A percentile compares a stretch with the other conserved stretches of the same genome.
phyloP scores from a whole-genome alignment of 2,797 vertebrate species.

The Malacoraja senta region DNA sequence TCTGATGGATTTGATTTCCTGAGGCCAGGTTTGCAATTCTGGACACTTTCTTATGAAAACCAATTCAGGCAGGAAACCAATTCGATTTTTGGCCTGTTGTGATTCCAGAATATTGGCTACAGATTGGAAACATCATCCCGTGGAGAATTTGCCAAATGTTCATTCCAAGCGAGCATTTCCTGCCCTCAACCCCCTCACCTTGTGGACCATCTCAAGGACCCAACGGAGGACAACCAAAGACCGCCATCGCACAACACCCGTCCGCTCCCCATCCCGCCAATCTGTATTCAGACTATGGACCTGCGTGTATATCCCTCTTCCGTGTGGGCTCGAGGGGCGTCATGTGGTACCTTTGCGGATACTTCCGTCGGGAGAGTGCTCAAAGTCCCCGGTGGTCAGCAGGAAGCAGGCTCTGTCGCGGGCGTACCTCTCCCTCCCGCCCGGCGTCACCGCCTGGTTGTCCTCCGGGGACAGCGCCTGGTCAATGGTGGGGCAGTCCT shows the following conservation, averaged over 20 bases:
- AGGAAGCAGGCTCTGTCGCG: slow-evolving; percentile 88
- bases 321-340: slow-evolving; percentile 20
- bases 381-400: slow-evolving; percentile 79
- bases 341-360: slow-evolving; percentile 78
- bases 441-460: slow-evolving; percentile 67
- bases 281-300: slow-evolving; percentile 31
- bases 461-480: slow-evolving; percentile 83
- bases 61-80: not conserved
- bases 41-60: not conserved
- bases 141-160: not conserved
- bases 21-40: not conserved
- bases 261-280: not conserved
- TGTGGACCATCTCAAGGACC: not conserved
- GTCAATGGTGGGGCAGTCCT: slow-evolving; percentile 88
- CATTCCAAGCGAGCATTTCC: too few species aligned
- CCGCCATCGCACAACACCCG: not conserved
- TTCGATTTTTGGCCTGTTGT: not conserved
- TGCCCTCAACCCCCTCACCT: not conserved
- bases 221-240: not conserved
- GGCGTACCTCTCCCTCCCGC: slow-evolving; percentile 74
- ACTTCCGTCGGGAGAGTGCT: slow-evolving; percentile 77
- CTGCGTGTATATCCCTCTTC: slow-evolving; percentile 22
- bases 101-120: not conserved
- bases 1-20: not conserved
- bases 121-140: not conserved